Evolutionary conservation across 2,797 vertebrate genomes (phyloP).

Genomic region (Enteromius argenteus): DNA sequence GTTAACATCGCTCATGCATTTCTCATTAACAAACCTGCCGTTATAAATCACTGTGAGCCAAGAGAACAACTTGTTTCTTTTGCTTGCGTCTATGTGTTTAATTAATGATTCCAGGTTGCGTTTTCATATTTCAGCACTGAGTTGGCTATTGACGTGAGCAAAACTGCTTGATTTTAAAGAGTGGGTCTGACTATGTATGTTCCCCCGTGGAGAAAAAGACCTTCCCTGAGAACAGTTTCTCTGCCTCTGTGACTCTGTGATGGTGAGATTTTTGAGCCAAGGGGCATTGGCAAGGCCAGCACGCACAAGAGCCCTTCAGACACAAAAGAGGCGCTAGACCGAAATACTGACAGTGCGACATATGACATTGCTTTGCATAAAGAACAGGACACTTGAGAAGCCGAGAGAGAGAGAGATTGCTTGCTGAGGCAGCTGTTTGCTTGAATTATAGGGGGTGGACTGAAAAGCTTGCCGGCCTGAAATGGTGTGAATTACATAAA

Average conservation of each 20-base stretch:
- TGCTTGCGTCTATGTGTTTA: neutral
- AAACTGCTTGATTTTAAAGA: neutral
- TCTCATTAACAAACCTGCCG: slow-evolving; percentile 20
- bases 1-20: slow-evolving; percentile 26
- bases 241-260: neutral
- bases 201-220: slow-evolving; percentile 3
- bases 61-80: slow-evolving; percentile 22
- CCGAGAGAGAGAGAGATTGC: slow-evolving; percentile 35
- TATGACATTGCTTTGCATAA: slow-evolving; percentile 64
- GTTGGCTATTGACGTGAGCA: neutral
- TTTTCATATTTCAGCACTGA: neutral
- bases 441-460: slow-evolving; percentile 29
- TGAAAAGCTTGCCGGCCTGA: slow-evolving; percentile 16
- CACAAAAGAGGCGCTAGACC: slow-evolving; percentile 69
- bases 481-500: slow-evolving; percentile 4
- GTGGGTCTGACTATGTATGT: neutral
- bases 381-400: slow-evolving; percentile 34
- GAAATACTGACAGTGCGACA: slow-evolving; percentile 77
- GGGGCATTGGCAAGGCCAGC: slow-evolving; percentile 47
- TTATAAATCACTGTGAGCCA: slow-evolving; percentile 27
- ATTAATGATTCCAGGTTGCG: slow-evolving; percentile 1
- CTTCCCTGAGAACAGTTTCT: slow-evolving; percentile 4
- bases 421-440: slow-evolving; percentile 18
- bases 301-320: slow-evolving; percentile 70
- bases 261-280: slow-evolving; percentile 31